phyloP scores from a whole-genome alignment of 2,888 invertebrate species.

The Eristalis intricaria region DNA sequence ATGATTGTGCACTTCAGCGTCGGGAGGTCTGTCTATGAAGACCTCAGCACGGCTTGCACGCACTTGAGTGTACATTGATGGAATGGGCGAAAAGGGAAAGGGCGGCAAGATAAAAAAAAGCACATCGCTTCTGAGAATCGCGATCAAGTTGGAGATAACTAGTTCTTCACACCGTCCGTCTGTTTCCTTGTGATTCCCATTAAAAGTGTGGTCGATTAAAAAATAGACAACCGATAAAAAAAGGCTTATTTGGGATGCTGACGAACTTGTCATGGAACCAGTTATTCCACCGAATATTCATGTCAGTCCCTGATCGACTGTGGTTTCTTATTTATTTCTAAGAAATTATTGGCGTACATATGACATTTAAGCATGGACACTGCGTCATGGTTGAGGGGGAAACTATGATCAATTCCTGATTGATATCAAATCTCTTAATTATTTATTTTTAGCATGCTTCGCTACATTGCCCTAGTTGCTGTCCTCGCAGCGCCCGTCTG shows the following conservation, averaged over 20 bases:
- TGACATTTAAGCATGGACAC: background rate
- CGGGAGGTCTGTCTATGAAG: background rate
- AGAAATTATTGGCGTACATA: background rate
- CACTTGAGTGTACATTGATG: background rate
- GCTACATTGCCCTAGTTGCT: constrained; percentile 75
- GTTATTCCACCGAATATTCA: background rate
- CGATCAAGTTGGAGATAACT: background rate
- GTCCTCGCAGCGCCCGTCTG: constrained; percentile 76
- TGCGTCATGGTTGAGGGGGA: background rate
- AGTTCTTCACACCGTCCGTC: background rate
- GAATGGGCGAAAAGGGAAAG: background rate
- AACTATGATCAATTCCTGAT: too few species aligned
- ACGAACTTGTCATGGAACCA: background rate
- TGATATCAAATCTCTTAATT: background rate
- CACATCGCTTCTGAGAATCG: background rate
- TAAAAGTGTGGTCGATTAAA: background rate
- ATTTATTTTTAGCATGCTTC: constrained; percentile 77
- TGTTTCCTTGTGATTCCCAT: background rate
- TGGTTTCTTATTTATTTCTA: background rate
- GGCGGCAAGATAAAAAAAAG: background rate
- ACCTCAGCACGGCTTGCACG: background rate
- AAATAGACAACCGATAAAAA: background rate
- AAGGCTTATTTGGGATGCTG: background rate
- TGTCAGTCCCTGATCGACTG: background rate
- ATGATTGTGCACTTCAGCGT: background rate